Evolutionary conservation across 2,888 invertebrate genomes (phyloP).

Genomic region (Drosophila incognita): DNA sequence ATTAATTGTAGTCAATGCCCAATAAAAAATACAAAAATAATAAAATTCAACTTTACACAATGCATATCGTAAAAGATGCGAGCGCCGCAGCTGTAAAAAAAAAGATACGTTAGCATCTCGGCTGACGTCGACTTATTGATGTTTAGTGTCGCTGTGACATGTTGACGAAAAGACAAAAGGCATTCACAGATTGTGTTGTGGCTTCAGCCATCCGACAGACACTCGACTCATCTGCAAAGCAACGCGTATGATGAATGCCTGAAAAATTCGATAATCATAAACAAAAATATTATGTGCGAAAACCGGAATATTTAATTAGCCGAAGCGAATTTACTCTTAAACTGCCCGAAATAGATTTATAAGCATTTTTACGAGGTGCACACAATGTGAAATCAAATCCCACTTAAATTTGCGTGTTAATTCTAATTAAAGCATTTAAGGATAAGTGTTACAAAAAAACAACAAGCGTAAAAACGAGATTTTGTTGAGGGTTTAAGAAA

Average conservation of each 20-base stretch:
- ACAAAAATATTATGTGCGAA: constrained; percentile 34
- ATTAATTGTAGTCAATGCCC: constrained; percentile 77
- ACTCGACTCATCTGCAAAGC: constrained; percentile 24
- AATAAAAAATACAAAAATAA: constrained; percentile 58
- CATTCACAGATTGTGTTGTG: constrained; percentile 39
- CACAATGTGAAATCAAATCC: neutral
- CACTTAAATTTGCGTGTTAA: constrained; percentile 8
- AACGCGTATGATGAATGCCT: constrained; percentile 66
- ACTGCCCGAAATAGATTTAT: neutral
- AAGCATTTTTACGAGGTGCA: neutral
- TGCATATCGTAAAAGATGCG: constrained; percentile 62
- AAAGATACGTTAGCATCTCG: constrained; percentile 16
- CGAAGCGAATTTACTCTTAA: constrained; percentile 36
- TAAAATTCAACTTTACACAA: constrained; percentile 63
- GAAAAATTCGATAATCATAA: constrained; percentile 54
- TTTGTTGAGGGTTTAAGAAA: neutral
- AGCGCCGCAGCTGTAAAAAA: constrained; percentile 38
- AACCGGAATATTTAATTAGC: constrained; percentile 24
- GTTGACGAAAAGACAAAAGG: constrained; percentile 70
- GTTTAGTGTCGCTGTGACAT: constrained; percentile 64
- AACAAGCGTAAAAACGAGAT: neutral
- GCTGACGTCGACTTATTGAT: constrained; percentile 55
- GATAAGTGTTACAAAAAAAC: neutral
- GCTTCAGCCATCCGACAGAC: neutral
- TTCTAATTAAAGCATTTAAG: constrained; percentile 15